These are phyloP conservation scores for Drosophila jambulina DNA, from an alignment of 1,140 invertebrate species.

Conservation along the genomic window DNA sequence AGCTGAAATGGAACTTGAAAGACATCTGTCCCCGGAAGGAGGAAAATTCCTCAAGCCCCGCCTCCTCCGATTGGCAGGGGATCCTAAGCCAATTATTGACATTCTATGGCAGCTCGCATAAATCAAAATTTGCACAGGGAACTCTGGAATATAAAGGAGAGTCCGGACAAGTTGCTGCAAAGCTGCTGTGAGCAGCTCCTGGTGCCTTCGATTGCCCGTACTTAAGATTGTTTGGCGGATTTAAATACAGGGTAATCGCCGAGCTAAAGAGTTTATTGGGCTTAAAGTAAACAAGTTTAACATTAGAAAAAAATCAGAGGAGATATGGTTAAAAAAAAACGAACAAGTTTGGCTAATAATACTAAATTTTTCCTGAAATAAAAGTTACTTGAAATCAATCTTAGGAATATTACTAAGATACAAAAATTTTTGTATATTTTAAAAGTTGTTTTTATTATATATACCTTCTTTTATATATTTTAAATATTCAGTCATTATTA, in stretches of 20 bases:
- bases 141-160: constrained; percentile 4
- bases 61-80: constrained; percentile 22
- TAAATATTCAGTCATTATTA: no score
- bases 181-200: constrained; percentile 2
- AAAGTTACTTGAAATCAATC: neutral
- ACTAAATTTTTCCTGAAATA: no score
- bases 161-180: neutral
- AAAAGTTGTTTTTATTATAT: no score
- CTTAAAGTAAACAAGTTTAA: no score
- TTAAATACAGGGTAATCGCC: neutral
- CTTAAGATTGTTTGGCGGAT: constrained; percentile 21
- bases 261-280: neutral
- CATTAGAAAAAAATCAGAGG: neutral
- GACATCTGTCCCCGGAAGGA: constrained; percentile 45
- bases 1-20: constrained; percentile 30
- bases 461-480: no score
- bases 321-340: neutral
- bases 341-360: no score
- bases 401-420: no score
- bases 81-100: constrained; percentile 72
- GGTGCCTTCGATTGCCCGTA: constrained; percentile 6
- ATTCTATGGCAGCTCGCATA: constrained; percentile 64
- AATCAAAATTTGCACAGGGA: constrained; percentile 55
- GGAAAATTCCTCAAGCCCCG: neutral
- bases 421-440: no score